phyloP scores from a whole-genome alignment of 92 coral and sea anemone genomes.

The Chrysogorgia sp. region DNA sequence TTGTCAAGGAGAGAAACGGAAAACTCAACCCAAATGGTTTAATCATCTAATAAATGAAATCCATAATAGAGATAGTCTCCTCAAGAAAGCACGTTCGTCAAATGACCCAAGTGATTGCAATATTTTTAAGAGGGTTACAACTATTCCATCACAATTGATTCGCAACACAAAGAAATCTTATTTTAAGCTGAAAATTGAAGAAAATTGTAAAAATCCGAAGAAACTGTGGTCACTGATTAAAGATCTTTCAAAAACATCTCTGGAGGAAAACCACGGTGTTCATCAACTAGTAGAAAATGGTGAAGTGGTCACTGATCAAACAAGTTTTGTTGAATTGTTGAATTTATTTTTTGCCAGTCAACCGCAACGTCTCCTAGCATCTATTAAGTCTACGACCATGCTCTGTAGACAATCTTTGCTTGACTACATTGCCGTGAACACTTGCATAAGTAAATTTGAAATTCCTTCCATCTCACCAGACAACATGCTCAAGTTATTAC shows the following conservation, averaged over 20 bases:
- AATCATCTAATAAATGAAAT: constrained; percentile 10
- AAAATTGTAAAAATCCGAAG: constrained; percentile 21
- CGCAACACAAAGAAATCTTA: constrained; percentile 12
- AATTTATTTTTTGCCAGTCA: constrained; percentile 25
- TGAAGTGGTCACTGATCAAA: constrained; percentile 15
- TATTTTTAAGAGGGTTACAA: background rate
- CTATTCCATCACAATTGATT: background rate
- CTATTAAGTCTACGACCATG: too few species aligned
- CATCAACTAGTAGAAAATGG: constrained; percentile 9
- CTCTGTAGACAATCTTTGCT: too few species aligned
- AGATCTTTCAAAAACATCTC: constrained; percentile 3
- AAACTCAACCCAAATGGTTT: constrained; percentile 29
- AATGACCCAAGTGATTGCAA: constrained; percentile 7
- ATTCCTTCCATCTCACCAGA: constrained; percentile 36
- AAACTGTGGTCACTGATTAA: constrained; percentile 31
- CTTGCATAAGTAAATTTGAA: background rate
- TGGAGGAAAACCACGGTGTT: constrained; percentile 9
- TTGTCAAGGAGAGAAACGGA: background rate
- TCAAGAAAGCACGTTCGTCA: constrained; percentile 22
- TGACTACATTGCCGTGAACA: too few species aligned
- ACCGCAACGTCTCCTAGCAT: constrained; percentile 5
- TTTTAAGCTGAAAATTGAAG: constrained; percentile 1
- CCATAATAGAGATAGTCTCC: background rate
- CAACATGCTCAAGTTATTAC: constrained; percentile 12
- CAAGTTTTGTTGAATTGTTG: constrained; percentile 15